phyloP scores from a whole-genome alignment of 2,888 invertebrate genomes.

The Sinelater perroti region DNA sequence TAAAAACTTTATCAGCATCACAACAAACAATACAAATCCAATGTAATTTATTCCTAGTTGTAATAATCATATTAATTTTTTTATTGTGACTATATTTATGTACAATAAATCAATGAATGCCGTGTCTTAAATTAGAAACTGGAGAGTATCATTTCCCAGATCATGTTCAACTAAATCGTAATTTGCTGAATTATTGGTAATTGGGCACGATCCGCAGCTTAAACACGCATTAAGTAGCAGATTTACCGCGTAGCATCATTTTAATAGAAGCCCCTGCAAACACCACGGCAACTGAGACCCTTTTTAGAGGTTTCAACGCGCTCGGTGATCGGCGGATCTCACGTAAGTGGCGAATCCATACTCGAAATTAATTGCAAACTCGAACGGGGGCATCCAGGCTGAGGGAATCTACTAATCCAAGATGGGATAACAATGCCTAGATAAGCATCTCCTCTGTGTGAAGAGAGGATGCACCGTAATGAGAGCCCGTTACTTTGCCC shows the following conservation, averaged over 20 bases:
- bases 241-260: background rate
- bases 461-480: slow-evolving; percentile 44
- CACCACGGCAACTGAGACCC: too few species aligned
- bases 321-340: too few species aligned
- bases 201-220: background rate
- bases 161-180: background rate
- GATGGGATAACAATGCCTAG: slow-evolving; percentile 42
- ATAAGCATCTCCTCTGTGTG: slow-evolving; percentile 47
- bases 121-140: too few species aligned
- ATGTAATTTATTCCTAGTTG: too few species aligned
- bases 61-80: too few species aligned
- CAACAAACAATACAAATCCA: too few species aligned
- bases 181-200: slow-evolving; percentile 6
- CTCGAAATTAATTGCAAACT: background rate
- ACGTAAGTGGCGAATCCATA: background rate
- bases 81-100: too few species aligned
- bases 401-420: slow-evolving; percentile 40
- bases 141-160: too few species aligned
- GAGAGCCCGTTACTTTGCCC: slow-evolving; percentile 45
- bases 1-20: too few species aligned
- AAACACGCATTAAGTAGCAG: background rate
- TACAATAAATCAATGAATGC: too few species aligned
- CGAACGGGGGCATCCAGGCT: background rate
- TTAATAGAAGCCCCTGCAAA: too few species aligned
- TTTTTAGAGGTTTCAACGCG: too few species aligned